A percentile compares a stretch with the other conserved stretches of the same genome.
Conservation (phyloP, 2,888 invertebrate genomes). For the Zhengitettix transpicula region DNA sequence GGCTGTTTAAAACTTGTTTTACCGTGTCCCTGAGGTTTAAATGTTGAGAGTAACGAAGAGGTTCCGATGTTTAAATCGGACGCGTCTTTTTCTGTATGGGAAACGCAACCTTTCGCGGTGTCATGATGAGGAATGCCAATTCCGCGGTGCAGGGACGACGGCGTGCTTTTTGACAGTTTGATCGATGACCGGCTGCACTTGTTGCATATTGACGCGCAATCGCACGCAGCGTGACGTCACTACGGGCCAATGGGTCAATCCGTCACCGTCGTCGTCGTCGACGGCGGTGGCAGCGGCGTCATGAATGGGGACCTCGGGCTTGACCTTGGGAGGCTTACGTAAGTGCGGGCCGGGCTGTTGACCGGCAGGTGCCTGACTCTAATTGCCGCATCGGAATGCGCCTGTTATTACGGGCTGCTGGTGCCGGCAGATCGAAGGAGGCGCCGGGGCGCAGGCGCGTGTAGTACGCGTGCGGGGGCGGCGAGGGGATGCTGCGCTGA, state of each 20-base stretch:
- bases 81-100: too few relatives aligned
- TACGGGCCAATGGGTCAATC: background rate
- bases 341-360: constrained; percentile 9
- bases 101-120: too few relatives aligned
- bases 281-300: background rate
- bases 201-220: background rate
- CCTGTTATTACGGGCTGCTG: background rate
- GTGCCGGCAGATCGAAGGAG: background rate
- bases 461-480: constrained; percentile 5
- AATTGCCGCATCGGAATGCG: constrained; percentile 19
- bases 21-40: too few relatives aligned
- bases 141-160: too few relatives aligned
- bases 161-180: too few relatives aligned
- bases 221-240: background rate
- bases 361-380: constrained; percentile 22
- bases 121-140: too few relatives aligned
- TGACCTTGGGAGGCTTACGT: background rate
- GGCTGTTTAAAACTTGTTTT: too few relatives aligned
- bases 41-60: too few relatives aligned
- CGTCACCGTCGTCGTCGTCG: background rate
- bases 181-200: too few relatives aligned
- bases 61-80: too few relatives aligned
- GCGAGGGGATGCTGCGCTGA: constrained; percentile 1
- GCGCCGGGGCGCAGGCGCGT: background rate
- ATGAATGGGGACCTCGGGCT: background rate